Evolutionary conservation across 2,888 invertebrate species (phyloP).

Genomic region (Mythimna impura): DNA sequence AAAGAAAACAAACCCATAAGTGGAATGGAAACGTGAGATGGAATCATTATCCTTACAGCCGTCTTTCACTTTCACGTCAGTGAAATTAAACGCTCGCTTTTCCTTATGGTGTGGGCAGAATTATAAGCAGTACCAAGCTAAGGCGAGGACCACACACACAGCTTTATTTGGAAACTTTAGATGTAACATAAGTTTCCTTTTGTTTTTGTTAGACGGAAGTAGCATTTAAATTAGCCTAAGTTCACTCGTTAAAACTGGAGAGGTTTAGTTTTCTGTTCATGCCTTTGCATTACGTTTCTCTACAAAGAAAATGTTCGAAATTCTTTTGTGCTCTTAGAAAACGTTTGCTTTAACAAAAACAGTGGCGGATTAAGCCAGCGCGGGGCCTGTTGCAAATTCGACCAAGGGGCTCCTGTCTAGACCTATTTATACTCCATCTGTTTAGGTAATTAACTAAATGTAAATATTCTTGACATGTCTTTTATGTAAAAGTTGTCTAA

Average conservation of each 20-base stretch:
- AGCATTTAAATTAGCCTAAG: not conserved
- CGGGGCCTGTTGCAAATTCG: too few species aligned
- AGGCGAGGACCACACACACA: constrained; percentile 22
- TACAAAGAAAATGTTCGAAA: not conserved
- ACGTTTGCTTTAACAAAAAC: too few species aligned
- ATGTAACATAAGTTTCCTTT: constrained; percentile 32
- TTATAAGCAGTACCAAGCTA: constrained; percentile 31
- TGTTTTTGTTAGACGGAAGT: constrained; percentile 13
- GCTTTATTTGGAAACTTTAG: constrained; percentile 29
- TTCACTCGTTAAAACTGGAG: not conserved
- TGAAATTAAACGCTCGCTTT: constrained; percentile 49
- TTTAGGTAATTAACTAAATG: too few species aligned
- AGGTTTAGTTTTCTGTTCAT: not conserved
- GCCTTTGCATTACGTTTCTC: not conserved
- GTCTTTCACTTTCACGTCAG: constrained; percentile 37
- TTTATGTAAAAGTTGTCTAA: too few species aligned
- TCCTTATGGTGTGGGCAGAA: constrained; percentile 46
- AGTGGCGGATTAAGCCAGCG: too few species aligned
- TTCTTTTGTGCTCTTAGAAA: not conserved
- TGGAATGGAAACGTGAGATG: constrained; percentile 39
- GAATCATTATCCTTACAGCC: constrained; percentile 31
- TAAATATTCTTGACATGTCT: too few species aligned
- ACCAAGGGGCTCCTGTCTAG: too few species aligned
- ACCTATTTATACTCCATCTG: too few species aligned
- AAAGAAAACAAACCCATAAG: constrained; percentile 28